Percentiles rank a stretch among this genome's conserved stretches.
Evolutionary conservation across 2,113 vertebrate genomes (phyloP).

Genomic region (Rutilus rutilus): DNA sequence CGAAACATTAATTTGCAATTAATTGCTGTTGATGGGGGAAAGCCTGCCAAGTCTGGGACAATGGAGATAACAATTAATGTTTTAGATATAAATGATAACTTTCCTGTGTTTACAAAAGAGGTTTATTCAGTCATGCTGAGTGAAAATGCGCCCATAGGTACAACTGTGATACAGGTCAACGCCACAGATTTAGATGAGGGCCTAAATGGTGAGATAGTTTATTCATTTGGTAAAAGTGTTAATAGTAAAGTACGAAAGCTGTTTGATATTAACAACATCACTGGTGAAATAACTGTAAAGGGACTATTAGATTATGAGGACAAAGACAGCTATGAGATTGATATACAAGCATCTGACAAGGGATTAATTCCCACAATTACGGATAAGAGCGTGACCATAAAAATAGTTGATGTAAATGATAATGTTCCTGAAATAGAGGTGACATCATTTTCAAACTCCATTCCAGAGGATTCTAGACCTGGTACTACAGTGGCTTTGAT

Average conservation of each 20-base stretch:
- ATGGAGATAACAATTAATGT: slow-evolving; percentile 49
- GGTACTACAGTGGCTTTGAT: slow-evolving; percentile 72
- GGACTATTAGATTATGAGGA: slow-evolving; percentile 69
- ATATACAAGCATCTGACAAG: slow-evolving; percentile 71
- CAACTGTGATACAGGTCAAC: slow-evolving; percentile 63
- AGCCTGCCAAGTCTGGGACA: slow-evolving; percentile 41
- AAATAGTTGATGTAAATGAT: slow-evolving; percentile 71
- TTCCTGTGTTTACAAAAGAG: slow-evolving; percentile 45
- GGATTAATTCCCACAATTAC: not conserved
- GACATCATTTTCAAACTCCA: slow-evolving; percentile 83
- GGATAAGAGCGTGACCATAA: slow-evolving; percentile 63
- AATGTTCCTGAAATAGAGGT: slow-evolving; percentile 86
- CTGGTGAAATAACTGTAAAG: slow-evolving; percentile 66
- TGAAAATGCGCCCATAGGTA: slow-evolving; percentile 55
- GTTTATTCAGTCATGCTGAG: slow-evolving; percentile 41
- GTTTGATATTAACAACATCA: slow-evolving; percentile 59
- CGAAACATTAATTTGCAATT: slow-evolving; percentile 36
- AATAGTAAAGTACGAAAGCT: slow-evolving; percentile 47
- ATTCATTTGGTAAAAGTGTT: slow-evolving; percentile 61
- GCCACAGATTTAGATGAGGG: slow-evolving; percentile 73
- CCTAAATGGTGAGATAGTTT: slow-evolving; percentile 67
- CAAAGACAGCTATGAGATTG: slow-evolving; percentile 66
- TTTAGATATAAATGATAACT: slow-evolving; percentile 60
- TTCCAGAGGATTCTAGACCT: slow-evolving; percentile 67
- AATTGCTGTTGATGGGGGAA: slow-evolving; percentile 52